phyloP scores from a whole-genome alignment of 2,113 vertebrate species.

The Zootoca vivipara region DNA sequence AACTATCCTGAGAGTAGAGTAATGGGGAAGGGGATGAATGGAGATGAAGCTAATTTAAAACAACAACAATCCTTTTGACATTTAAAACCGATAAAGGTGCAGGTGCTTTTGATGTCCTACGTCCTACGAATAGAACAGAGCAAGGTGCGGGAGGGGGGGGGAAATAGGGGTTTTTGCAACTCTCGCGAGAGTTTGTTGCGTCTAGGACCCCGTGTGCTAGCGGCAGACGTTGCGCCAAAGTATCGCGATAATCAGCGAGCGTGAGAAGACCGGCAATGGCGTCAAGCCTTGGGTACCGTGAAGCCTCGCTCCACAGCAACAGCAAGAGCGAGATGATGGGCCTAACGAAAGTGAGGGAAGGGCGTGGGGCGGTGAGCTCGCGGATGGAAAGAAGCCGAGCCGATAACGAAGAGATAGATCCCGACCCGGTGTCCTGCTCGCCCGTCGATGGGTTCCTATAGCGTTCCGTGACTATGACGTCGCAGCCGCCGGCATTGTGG shows the following conservation, averaged over 20 bases:
- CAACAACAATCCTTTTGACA: too few species aligned
- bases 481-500: too few species aligned
- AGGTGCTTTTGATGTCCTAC: not conserved
- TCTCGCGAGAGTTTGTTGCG: not conserved
- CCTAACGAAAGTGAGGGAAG: not conserved
- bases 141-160: too few species aligned
- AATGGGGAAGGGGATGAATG: too few species aligned
- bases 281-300: not conserved
- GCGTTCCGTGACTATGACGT: too few species aligned
- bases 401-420: not conserved
- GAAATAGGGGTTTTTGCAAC: not conserved
- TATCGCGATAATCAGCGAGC: not conserved
- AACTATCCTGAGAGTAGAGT: too few species aligned
- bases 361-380: not conserved
- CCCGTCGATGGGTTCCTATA: not conserved
- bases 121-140: too few species aligned
- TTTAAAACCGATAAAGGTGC: too few species aligned
- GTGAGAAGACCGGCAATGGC: rapidly evolving
- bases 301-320: not conserved
- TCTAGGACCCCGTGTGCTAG: not conserved
- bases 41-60: too few species aligned
- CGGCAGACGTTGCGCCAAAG: too few species aligned
- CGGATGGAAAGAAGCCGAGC: too few species aligned
- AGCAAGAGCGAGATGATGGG: not conserved
- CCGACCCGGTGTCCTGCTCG: not conserved